A percentile compares a stretch with the other conserved stretches of the same genome.
These are phyloP conservation scores for Lepeophtheirus nordmannii DNA, from an alignment of 2,888 invertebrate genomes.

Conservation along the genomic window DNA sequence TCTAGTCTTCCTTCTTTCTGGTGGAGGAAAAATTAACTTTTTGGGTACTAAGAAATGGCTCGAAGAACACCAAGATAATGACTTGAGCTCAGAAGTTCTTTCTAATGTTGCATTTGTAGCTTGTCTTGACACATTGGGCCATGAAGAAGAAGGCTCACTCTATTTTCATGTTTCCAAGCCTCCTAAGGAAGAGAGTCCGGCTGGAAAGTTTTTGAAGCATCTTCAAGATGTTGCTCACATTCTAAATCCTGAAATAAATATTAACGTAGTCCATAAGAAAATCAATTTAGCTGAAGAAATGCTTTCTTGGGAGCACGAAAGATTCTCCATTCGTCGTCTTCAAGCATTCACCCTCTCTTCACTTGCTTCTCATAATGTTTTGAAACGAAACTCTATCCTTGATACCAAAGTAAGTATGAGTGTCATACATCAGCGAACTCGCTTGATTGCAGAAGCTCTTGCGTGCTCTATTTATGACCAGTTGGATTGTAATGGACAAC, in stretches of 20 bases:
- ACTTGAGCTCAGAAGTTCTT: slow-evolving; percentile 41
- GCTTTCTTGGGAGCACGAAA: slow-evolving; percentile 91
- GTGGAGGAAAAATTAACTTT: slow-evolving; percentile 82
- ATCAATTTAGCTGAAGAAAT: slow-evolving; percentile 84
- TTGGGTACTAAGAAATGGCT: slow-evolving; percentile 91
- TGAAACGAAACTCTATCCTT: slow-evolving; percentile 37
- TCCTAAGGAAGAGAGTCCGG: slow-evolving; percentile 65
- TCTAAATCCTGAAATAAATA: slow-evolving; percentile 34
- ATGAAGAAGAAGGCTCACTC: slow-evolving; percentile 45
- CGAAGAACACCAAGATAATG: slow-evolving; percentile 72
- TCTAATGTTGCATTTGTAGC: slow-evolving; percentile 76
- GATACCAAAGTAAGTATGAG: slow-evolving; percentile 45
- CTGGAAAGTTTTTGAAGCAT: slow-evolving; percentile 38
- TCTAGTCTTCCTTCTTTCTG: slow-evolving; percentile 71
- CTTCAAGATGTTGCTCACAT: not conserved
- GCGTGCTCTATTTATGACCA: slow-evolving; percentile 42
- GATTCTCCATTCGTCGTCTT: slow-evolving; percentile 77
- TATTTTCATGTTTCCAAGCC: slow-evolving; percentile 91
- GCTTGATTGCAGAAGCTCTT: slow-evolving; percentile 61
- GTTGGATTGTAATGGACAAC: slow-evolving; percentile 26
- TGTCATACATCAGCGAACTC: slow-evolving; percentile 50
- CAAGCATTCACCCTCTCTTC: slow-evolving; percentile 81
- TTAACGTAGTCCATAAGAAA: slow-evolving; percentile 74
- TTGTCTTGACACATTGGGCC: slow-evolving; percentile 65
- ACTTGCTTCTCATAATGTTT: slow-evolving; percentile 26